A percentile compares a stretch with the other conserved stretches of the same genome.
Conservation (phyloP, 2,888 invertebrate species). For the Nezara viridula region DNA sequence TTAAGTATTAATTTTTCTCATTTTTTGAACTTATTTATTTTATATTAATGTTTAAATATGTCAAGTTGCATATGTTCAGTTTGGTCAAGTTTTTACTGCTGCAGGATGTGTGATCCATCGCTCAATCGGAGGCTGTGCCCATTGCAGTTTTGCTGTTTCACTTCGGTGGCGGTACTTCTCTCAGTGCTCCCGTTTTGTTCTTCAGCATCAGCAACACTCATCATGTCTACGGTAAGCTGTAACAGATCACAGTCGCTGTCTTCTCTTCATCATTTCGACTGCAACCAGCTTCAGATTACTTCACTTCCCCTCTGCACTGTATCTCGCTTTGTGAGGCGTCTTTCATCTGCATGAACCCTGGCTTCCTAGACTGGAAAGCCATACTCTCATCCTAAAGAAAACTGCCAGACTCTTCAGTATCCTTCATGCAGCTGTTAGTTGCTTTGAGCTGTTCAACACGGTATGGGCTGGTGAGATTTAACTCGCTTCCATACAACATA, state of each 20-base stretch:
- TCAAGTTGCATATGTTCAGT: slow-evolving; percentile 48
- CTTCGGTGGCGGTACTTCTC: slow-evolving; percentile 2
- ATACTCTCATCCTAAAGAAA: background rate
- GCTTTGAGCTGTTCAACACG: slow-evolving; percentile 50
- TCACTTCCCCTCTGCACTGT: slow-evolving; percentile 32
- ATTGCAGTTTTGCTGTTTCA: slow-evolving; percentile 60
- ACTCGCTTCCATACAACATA: slow-evolving; percentile 17
- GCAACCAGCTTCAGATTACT: slow-evolving; percentile 2
- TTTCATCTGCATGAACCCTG: background rate
- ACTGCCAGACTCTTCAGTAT: slow-evolving; percentile 57
- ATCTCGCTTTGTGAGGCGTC: slow-evolving; percentile 6
- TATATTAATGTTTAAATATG: background rate
- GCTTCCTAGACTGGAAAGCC: slow-evolving; percentile 20
- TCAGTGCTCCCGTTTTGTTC: slow-evolving; percentile 27
- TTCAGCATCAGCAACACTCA: slow-evolving; percentile 30
- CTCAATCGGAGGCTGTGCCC: slow-evolving; percentile 49
- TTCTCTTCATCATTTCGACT: slow-evolving; percentile 17
- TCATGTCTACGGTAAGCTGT: slow-evolving; percentile 50
- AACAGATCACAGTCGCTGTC: slow-evolving; percentile 32
- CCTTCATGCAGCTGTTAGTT: slow-evolving; percentile 43
- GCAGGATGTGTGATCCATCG: slow-evolving; percentile 62
- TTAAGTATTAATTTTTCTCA: background rate
- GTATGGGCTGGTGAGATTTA: slow-evolving; percentile 41
- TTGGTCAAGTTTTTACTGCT: slow-evolving; percentile 65
- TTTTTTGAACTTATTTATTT: background rate